Conservation (phyloP, 2,113 vertebrate species). For the Meleagris gallopavo region DNA sequence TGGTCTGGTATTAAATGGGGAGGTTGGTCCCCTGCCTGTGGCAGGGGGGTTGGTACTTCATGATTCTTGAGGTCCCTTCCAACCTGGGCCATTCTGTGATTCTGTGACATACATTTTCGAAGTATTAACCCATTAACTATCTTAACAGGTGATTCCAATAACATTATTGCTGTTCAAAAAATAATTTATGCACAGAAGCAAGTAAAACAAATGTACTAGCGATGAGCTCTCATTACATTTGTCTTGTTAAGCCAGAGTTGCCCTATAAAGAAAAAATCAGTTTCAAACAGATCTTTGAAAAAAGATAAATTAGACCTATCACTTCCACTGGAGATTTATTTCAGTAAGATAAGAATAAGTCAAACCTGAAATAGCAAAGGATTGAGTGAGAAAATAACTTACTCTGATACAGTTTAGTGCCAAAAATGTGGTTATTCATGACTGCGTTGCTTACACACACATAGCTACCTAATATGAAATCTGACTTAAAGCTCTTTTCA, state of each 20-base stretch:
- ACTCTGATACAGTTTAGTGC: neutral
- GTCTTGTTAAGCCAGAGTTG: neutral
- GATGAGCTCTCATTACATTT: neutral
- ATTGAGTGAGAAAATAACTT: neutral
- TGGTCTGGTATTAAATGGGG: too few species aligned
- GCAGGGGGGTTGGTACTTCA: too few species aligned
- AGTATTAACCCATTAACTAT: neutral
- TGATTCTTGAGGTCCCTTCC: too few species aligned
- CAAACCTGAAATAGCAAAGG: neutral
- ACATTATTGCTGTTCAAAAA: slow-evolving; percentile 23
- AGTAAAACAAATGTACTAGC: neutral
- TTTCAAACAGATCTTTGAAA: neutral
- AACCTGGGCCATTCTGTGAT: too few species aligned
- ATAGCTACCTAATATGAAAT: neutral
- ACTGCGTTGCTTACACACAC: neutral
- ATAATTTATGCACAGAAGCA: neutral
- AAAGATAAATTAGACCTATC: neutral
- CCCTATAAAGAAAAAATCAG: neutral
- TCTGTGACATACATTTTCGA: slow-evolving; percentile 3
- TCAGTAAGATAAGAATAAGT: neutral
- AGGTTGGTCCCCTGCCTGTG: too few species aligned
- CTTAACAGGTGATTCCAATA: neutral
- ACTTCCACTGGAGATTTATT: neutral
- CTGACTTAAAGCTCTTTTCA: neutral
- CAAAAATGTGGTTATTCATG: neutral